Base-by-base conservation (phyloP, 2,797 vertebrate genomes). In the Columba guinea region DNA sequence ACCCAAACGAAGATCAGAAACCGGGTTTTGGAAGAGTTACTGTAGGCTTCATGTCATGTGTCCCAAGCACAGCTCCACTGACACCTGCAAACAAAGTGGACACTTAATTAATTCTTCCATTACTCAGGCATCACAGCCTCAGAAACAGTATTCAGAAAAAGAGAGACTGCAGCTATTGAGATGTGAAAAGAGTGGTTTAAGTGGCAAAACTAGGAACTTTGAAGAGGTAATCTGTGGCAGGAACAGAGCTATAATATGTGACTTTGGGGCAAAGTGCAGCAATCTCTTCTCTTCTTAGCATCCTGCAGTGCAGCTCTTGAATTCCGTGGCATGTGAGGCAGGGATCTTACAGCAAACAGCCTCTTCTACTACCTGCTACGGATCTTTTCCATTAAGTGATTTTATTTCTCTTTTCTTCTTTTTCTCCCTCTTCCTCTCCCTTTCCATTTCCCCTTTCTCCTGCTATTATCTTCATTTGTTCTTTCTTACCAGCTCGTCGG, bases 401-500 rank as follows among this genome's bases (percentile, higher is more conserved):
- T 44, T 58, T 68, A 8, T 56, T 69, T 80, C 22, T 78, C 5
- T 24, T 19, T 13, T 44, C 11, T 23, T 7, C 0, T 46, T 51
- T 37, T 24, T 10, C 44, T 73, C 13, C 11, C 14, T 69, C 15
- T 77, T 86, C 30, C 13, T 68, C 15, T 2, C 15, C 15, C 21
- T 76, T 75, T 51, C 55, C 35, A 18, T 81, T 83, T 85, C 49
- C 81, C 30, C 64, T 52, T 74, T 74, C 30, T 87, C 35, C 28
- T 35, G 26, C 49, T 49, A 22, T 83, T 74, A 51, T 78, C 59
- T 73, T 87, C 35, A 28, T 70, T 84, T 59, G 8, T 82, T 77
- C 74, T 95, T 87, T 96, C 83, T 97, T 96, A 95, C 92, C 97
- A 97, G 98, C 98, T 98, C 98, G 98, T 97, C 98, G 98, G 97